Conservation (phyloP, 2,797 vertebrate genomes). For the Notolabrus celidotus region DNA sequence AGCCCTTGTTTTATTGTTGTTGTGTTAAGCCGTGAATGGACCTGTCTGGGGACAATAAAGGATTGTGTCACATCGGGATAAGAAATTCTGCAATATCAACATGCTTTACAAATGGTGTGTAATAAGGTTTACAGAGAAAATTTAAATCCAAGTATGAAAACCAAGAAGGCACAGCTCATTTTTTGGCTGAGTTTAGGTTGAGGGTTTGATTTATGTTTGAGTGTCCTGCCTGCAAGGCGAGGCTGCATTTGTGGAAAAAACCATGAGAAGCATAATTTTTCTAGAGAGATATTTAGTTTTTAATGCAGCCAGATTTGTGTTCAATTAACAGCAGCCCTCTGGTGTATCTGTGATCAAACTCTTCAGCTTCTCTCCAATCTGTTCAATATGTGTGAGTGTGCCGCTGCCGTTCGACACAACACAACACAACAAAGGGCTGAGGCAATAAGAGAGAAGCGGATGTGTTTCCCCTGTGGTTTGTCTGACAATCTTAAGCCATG, state of each 20-base stretch:
- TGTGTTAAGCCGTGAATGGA: slow-evolving; percentile 80
- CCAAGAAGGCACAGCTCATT: slow-evolving; percentile 53
- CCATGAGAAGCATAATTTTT: slow-evolving; percentile 4
- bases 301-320: slow-evolving; percentile 13
- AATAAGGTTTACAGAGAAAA: slow-evolving; percentile 72
- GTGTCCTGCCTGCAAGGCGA: slow-evolving; percentile 33
- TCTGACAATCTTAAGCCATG: slow-evolving; percentile 71
- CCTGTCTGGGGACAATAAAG: slow-evolving; percentile 80
- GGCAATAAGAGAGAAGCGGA: slow-evolving; percentile 67
- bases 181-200: slow-evolving; percentile 55
- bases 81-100: slow-evolving; percentile 73
- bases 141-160: slow-evolving; percentile 69
- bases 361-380: slow-evolving; percentile 38
- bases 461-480: slow-evolving; percentile 66
- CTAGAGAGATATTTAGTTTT: slow-evolving; percentile 17
- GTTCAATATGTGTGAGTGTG: slow-evolving; percentile 42
- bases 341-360: slow-evolving; percentile 49
- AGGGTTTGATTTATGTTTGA: slow-evolving; percentile 60
- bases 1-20: slow-evolving; percentile 81
- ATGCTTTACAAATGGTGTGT: slow-evolving; percentile 73
- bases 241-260: slow-evolving; percentile 39
- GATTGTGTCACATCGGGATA: slow-evolving; percentile 76
- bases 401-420: slow-evolving; percentile 57
- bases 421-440: slow-evolving; percentile 62
- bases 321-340: slow-evolving; percentile 12